These are phyloP conservation scores for Leptoteleia sp. DNA, from an alignment of 1,140 invertebrate genomes.

Conservation along the genomic window DNA sequence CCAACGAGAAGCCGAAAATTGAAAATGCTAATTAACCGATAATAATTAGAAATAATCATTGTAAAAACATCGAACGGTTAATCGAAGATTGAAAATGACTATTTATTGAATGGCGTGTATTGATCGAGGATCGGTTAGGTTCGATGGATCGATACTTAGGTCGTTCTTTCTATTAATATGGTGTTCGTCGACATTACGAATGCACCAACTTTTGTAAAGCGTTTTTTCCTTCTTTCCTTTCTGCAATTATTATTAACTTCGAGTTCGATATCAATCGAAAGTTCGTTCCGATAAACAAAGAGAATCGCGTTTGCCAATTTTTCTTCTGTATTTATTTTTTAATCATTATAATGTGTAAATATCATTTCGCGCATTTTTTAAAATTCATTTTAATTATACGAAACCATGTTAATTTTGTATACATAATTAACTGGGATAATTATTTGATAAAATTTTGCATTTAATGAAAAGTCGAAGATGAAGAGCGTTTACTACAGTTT, in stretches of 20 bases:
- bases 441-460: conserved; percentile 37
- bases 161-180: conserved; percentile 6
- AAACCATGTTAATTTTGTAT: conserved; percentile 22
- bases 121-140: conserved; percentile 12
- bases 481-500: not conserved
- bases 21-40: conserved; percentile 15
- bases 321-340: not conserved
- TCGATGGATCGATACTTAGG: too few species aligned
- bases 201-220: conserved; percentile 67
- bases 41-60: conserved; percentile 33
- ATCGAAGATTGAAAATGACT: conserved; percentile 27
- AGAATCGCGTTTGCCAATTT: conserved; percentile 30
- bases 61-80: conserved; percentile 36
- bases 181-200: conserved; percentile 62
- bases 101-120: conserved; percentile 12
- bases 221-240: conserved; percentile 48
- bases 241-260: conserved; percentile 26
- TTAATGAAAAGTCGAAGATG: not conserved
- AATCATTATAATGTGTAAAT: not conserved
- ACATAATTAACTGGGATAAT: not conserved
- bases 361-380: not conserved
- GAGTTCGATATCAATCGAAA: conserved; percentile 26
- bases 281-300: conserved; percentile 5
- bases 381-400: conserved; percentile 28
- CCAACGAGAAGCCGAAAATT: conserved; percentile 10